Percentiles rank a stretch among this genome's conserved stretches.
phyloP scores from a whole-genome alignment of 2,797 vertebrate genomes.

The Amazonetta brasiliensis region DNA sequence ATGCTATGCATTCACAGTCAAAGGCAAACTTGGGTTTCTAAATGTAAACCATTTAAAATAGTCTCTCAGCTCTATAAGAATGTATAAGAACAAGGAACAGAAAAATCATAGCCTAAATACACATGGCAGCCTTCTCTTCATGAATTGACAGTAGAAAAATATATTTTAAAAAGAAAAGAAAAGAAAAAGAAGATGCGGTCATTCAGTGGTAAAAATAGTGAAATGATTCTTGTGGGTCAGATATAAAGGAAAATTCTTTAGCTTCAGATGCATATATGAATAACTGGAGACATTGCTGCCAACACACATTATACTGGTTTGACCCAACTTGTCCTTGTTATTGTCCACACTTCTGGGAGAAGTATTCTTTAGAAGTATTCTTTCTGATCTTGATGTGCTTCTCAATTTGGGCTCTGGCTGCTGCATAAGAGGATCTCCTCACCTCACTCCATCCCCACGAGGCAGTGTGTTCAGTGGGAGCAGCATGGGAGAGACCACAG shows the following conservation, averaged over 20 bases:
- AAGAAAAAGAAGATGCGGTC: not conserved
- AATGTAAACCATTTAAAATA: constrained; percentile 20
- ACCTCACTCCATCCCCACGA: not conserved
- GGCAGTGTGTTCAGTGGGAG: not conserved
- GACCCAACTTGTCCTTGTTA: not conserved
- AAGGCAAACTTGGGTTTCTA: constrained; percentile 42
- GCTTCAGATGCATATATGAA: constrained; percentile 1
- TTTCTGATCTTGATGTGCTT: not conserved
- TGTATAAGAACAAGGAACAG: not conserved
- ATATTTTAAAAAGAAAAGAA: too few relatives aligned
- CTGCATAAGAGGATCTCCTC: not conserved
- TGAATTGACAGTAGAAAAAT: not conserved
- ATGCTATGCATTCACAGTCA: not conserved
- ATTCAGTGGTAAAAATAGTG: not conserved
- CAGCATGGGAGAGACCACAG: not conserved
- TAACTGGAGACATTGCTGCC: not conserved
- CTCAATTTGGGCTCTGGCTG: not conserved
- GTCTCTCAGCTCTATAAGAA: constrained; percentile 4
- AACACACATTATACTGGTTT: not conserved
- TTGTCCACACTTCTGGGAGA: not conserved
- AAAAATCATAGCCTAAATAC: not conserved
- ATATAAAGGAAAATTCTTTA: not conserved
- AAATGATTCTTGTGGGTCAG: not conserved
- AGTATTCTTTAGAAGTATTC: not conserved
- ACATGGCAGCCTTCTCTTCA: not conserved